These are phyloP conservation scores for Anarrhichthys ocellatus DNA, from an alignment of 2,113 vertebrate genomes.

Conservation along the genomic window DNA sequence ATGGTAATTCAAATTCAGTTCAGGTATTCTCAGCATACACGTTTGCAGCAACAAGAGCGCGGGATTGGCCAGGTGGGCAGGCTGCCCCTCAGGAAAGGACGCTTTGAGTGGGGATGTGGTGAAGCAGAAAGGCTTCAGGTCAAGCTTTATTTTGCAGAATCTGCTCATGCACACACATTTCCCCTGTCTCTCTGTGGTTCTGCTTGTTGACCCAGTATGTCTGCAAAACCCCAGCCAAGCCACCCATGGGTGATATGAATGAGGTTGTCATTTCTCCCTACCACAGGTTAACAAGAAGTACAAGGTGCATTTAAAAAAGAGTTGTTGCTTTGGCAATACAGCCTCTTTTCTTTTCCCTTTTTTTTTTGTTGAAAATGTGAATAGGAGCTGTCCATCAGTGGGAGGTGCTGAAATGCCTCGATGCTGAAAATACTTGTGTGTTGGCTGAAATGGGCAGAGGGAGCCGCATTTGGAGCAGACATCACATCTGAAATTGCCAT, in stretches of 20 bases:
- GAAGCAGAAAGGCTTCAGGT: slow-evolving; percentile 28
- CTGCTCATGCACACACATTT: neutral
- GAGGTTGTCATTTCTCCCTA: slow-evolving; percentile 19
- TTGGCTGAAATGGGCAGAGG: slow-evolving; percentile 47
- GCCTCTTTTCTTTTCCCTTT: no score
- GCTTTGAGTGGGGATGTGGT: slow-evolving; percentile 40
- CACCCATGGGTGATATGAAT: slow-evolving; percentile 34
- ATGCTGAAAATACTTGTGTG: slow-evolving; percentile 55
- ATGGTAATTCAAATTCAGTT: slow-evolving; percentile 83
- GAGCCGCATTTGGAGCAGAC: slow-evolving; percentile 50
- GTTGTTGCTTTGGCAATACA: slow-evolving; percentile 36
- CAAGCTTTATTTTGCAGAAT: slow-evolving; percentile 27
- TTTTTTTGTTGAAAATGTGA: neutral
- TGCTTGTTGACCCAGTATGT: slow-evolving; percentile 45
- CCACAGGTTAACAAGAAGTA: slow-evolving; percentile 32
- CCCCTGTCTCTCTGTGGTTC: neutral
- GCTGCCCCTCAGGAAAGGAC: slow-evolving; percentile 53
- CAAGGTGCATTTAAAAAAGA: neutral
- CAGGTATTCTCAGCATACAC: slow-evolving; percentile 80
- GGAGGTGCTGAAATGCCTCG: slow-evolving; percentile 68
- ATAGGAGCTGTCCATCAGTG: slow-evolving; percentile 69
- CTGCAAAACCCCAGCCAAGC: slow-evolving; percentile 31
- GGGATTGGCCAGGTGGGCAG: slow-evolving; percentile 73
- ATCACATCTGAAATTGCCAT: slow-evolving; percentile 38
- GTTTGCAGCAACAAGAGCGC: slow-evolving; percentile 76